Base-by-base conservation (phyloP, 1,140 invertebrate genomes). In the Diachasmimorpha longicaudata region DNA sequence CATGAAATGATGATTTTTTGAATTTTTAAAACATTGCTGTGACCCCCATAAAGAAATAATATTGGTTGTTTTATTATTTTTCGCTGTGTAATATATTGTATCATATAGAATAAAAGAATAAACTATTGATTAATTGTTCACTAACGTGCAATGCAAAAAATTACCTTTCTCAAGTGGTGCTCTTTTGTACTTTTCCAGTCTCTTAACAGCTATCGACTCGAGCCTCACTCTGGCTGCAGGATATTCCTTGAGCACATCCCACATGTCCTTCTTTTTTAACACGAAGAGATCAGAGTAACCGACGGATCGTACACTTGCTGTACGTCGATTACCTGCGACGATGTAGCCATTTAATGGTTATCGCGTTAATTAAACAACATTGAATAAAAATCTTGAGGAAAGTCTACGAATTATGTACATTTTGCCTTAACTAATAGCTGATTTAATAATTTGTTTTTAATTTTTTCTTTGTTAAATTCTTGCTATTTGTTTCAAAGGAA, bases 251-350 rank as follows among this genome's bases (percentile, higher is more conserved):
- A 99, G 91, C 31, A 99, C 98, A 88, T 99, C 98, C 98, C 98
- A 99, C 94, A 99, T 97, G 90, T 99, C 98, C 90, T 98, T 97
- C 92, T 99, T 99, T 85, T 96, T 97, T 68, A 99, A 93, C 81
- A 99, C 97, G 91, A 99, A 99, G 75, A 99, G 92, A 90, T 99
- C 98, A 82, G 97, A 98, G 91, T 99, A 99, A 77, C 98, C 98
- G 63, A 99, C 98, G 42, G 97, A 99, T 79, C 97, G 92, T 75
- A 99, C 98, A 79, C 96, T 97, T 75, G 97, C 97, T 88, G 97
- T 99, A 87, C 97, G 92, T 86, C 97, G 92, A 91, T 99, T 99
- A 85, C 98, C 96, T 97, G 91, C 86, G 81, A 85, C 81, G 81
- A 88, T 86, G 85, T 88, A 89, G 87, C 85, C 86, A 86, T 87